Evolutionary conservation across 2,888 invertebrate genomes (phyloP).

Genomic region (Mesodorylaimus sp.): DNA sequence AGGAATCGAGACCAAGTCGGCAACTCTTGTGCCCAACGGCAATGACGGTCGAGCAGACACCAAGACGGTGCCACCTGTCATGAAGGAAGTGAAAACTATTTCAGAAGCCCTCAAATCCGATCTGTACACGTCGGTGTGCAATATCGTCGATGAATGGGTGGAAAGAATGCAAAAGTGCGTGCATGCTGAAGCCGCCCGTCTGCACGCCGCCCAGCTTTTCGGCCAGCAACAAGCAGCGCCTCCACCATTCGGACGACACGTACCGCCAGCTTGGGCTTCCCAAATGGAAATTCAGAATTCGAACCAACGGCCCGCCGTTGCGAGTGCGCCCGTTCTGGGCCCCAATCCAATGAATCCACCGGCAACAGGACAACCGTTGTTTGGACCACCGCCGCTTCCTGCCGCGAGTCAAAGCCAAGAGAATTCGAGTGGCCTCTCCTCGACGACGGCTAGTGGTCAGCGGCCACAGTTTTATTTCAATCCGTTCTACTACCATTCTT

Average conservation of each 20-base stretch:
- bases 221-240: too few relatives aligned
- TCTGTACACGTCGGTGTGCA: slow-evolving; percentile 61
- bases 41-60: too few relatives aligned
- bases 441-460: slow-evolving; percentile 7
- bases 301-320: background rate
- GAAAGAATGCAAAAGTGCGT: too few relatives aligned
- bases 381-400: too few relatives aligned
- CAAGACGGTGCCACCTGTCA: too few relatives aligned
- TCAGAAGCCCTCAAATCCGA: slow-evolving; percentile 79
- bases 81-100: slow-evolving; percentile 62
- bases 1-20: too few relatives aligned
- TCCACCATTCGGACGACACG: too few relatives aligned
- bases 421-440: slow-evolving; percentile 42
- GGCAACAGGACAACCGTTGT: background rate
- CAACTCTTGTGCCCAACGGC: too few relatives aligned
- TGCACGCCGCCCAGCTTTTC: too few relatives aligned
- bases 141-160: slow-evolving; percentile 67
- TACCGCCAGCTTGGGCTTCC: too few relatives aligned
- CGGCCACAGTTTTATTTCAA: slow-evolving; percentile 9
- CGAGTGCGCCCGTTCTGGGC: background rate
- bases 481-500: slow-evolving; percentile 3
- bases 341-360: background rate
- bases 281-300: too few relatives aligned
- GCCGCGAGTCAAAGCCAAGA: slow-evolving; percentile 51
- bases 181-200: too few relatives aligned